Base-by-base conservation (phyloP, 2,797 vertebrate genomes). In the Phalanger gymnotis region DNA sequence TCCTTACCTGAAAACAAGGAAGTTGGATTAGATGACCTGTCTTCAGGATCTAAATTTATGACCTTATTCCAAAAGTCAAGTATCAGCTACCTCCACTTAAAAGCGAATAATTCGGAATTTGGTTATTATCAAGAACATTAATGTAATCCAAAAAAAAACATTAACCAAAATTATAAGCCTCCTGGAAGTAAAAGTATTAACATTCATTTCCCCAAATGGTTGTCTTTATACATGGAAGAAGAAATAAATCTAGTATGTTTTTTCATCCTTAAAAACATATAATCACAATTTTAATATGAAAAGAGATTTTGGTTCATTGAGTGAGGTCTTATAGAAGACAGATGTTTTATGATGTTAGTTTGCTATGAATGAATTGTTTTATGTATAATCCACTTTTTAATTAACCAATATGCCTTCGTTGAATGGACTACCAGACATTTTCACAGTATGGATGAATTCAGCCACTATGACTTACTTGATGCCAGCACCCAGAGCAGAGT, bases 401-500 rank as follows among this genome's bases (percentile, higher is more conserved):
- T 93, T 96, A 94, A 97, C 56, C 94, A n/a, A 93, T 22, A 0
- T 96, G 27, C 87, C 56, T 96, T 89, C 94, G 54, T 94, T 91
- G 12, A 97, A 0, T 96, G 97, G 58, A 94, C 97, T 96, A 51
- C 97, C 97, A 99, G 99, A 97, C 99, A 99, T 98, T 99, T 98
- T 97, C 99, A 99, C 98, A 99, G 99, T 98, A 99, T 99, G 99
- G 99, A 99, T 57, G 99, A 99, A 98, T 99, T 99, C 98, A 99
- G 99, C 97, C 99, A 99, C 98, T 99, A 99, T 25, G 99, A 99
- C 51, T 99, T 99, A 97, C 97, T 99, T 97, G 99, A 99, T 56
- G 98, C 99, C 55, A 98, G 87, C 95, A 99, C 99, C 4, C 99
- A 99, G 0, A 99, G 98, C 57, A 99, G 99, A 66, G 99, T 99